Conservation (phyloP, 1,140 invertebrate species). For the Calliopsis andreniformis region DNA sequence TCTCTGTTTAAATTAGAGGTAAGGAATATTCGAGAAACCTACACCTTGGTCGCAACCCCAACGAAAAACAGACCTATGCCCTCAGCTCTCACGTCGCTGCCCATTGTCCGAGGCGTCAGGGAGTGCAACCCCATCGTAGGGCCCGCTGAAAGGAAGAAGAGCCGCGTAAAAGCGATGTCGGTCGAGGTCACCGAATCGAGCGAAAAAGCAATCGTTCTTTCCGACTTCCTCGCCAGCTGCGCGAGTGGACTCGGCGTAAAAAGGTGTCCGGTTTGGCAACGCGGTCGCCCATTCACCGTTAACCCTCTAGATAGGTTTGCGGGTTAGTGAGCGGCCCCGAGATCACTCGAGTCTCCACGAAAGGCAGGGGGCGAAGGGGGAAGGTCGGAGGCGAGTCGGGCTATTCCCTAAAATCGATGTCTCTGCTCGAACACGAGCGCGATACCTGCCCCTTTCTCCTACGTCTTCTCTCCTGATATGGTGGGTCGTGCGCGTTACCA, state of each 20-base stretch:
- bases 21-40: no score
- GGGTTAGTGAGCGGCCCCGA: conserved; percentile 29
- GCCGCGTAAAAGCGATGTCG: conserved; percentile 7
- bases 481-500: conserved; percentile 73
- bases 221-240: conserved; percentile 14
- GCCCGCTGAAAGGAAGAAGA: background rate
- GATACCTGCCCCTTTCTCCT: conserved; percentile 40
- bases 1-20: no score
- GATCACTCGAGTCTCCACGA: conserved; percentile 17
- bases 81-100: no score
- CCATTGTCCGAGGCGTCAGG: no score
- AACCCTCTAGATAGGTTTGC: conserved; percentile 58
- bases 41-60: no score
- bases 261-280: conserved; percentile 58
- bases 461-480: conserved; percentile 43
- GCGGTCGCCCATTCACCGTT: conserved; percentile 61
- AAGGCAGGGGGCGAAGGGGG: background rate
- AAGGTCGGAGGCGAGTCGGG: conserved; percentile 40
- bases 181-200: conserved; percentile 35
- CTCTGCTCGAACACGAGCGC: conserved; percentile 32
- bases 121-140: background rate
- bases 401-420: conserved; percentile 67
- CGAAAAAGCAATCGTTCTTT: conserved; percentile 18
- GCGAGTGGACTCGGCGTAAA: conserved; percentile 34
- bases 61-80: no score